phyloP scores from a whole-genome alignment of 2,113 vertebrate species.

The Talpa occidentalis region DNA sequence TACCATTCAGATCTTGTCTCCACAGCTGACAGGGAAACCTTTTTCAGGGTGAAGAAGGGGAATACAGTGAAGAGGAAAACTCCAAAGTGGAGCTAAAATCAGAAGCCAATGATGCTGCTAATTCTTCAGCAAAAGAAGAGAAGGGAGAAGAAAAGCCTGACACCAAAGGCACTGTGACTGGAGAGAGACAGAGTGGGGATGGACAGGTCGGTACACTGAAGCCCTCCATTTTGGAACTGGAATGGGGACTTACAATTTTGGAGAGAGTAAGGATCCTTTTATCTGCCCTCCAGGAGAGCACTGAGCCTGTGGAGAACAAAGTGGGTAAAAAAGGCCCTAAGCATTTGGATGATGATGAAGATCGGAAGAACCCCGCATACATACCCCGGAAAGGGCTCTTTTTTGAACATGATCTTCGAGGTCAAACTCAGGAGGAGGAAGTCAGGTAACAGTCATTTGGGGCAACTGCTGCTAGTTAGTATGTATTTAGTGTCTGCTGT shows the following conservation, averaged over 20 bases:
- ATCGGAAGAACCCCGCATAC: conserved; percentile 97
- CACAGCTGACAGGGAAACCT: conserved; percentile 1
- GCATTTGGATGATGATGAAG: conserved; percentile 97
- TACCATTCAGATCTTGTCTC: background rate
- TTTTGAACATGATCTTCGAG: conserved; percentile 98
- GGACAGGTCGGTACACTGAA: conserved; percentile 91
- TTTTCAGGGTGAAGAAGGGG: conserved; percentile 89
- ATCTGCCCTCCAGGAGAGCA: conserved; percentile 91
- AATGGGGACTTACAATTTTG: background rate
- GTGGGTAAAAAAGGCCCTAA: conserved; percentile 90
- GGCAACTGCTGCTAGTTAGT: background rate
- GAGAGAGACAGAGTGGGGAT: conserved; percentile 97
- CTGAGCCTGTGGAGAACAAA: conserved; percentile 95
- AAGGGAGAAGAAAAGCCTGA: conserved; percentile 88
- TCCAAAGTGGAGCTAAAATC: conserved; percentile 88
- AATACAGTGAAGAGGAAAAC: conserved; percentile 92
- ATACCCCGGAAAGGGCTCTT: conserved; percentile 98
- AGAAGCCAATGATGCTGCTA: conserved; percentile 83
- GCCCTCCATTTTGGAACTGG: background rate
- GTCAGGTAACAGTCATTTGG: conserved; percentile 85
- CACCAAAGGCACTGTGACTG: conserved; percentile 90
- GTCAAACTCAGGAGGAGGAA: conserved; percentile 96
- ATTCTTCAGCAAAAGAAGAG: conserved; percentile 84
- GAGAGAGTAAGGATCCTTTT: conserved; percentile 54
- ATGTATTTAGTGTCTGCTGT: background rate